Percentiles rank a stretch among this genome's conserved stretches.
phyloP scores from a whole-genome alignment of 2,888 invertebrate species.

The Xanthia icteritia region DNA sequence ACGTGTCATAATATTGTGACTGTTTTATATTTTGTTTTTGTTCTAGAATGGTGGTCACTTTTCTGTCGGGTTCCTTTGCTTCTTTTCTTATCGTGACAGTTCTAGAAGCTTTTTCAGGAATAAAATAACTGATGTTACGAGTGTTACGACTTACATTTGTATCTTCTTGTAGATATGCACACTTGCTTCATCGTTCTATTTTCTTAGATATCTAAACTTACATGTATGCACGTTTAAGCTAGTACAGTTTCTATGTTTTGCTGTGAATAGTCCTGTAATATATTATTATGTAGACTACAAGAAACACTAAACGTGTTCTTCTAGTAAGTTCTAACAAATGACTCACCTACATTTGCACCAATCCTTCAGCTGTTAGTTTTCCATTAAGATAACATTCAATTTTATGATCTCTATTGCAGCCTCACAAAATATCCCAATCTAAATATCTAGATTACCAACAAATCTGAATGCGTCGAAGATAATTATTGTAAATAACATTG shows the following conservation, averaged over 20 bases:
- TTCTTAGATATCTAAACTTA: background rate
- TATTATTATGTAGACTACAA: background rate
- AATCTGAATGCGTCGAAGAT: slow-evolving; percentile 56
- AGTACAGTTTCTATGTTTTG: background rate
- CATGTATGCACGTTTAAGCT: background rate
- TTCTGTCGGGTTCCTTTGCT: slow-evolving; percentile 2
- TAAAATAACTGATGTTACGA: background rate
- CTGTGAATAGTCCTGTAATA: background rate
- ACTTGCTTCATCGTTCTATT: background rate
- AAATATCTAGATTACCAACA: slow-evolving; percentile 62
- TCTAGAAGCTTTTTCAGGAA: background rate
- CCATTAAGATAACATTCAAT: slow-evolving; percentile 63
- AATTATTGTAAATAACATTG: slow-evolving; percentile 60
- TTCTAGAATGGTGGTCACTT: slow-evolving; percentile 25
- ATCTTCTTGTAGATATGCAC: background rate
- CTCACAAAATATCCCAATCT: slow-evolving; percentile 61
- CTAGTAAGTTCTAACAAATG: slow-evolving; percentile 49
- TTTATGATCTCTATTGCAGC: slow-evolving; percentile 60
- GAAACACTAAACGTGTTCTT: slow-evolving; percentile 27
- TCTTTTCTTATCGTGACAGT: background rate
- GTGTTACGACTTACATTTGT: background rate
- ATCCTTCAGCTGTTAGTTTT: slow-evolving; percentile 58
- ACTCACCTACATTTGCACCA: slow-evolving; percentile 47
- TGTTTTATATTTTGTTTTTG: slow-evolving; percentile 42
- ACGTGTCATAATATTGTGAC: slow-evolving; percentile 55